phyloP scores from a whole-genome alignment of 2,113 vertebrate species.

The Cettia cetti region DNA sequence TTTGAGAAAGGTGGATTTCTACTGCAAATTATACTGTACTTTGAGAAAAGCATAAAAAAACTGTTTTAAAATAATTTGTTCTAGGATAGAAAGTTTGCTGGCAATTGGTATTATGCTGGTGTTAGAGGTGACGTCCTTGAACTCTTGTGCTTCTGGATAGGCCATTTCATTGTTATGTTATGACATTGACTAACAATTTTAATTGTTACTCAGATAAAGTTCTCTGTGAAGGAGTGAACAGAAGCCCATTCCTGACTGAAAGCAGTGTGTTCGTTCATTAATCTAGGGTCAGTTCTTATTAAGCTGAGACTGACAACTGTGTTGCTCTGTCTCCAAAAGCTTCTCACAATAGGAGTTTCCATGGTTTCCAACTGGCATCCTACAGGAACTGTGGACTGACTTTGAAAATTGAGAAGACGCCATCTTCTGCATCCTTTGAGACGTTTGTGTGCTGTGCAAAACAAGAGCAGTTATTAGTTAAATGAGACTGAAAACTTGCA shows the following conservation, averaged over 20 bases:
- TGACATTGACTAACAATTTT: slow-evolving; percentile 24
- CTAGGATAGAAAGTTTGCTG: neutral
- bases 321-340: neutral
- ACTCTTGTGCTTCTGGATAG: neutral
- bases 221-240: neutral
- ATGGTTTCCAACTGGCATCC: slow-evolving; percentile 5
- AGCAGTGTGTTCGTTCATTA: neutral
- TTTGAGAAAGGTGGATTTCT: neutral
- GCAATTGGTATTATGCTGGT: neutral
- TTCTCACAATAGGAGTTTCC: slow-evolving; percentile 24
- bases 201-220: slow-evolving; percentile 18
- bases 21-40: neutral
- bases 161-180: neutral
- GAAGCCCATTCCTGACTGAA: slow-evolving; percentile 8
- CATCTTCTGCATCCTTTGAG: neutral
- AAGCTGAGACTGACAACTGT: slow-evolving; percentile 1
- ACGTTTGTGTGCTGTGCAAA: neutral
- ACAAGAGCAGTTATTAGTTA: neutral
- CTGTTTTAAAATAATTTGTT: neutral
- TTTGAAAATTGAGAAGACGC: neutral
- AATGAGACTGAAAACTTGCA: neutral
- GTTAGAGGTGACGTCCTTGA: neutral
- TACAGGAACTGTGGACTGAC: neutral
- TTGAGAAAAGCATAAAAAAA: neutral
- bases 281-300: neutral